A percentile compares a stretch with the other conserved stretches of the same genome.
Evolutionary conservation across 2,113 vertebrate species (phyloP).

Genomic region (Platichthys flesus): DNA sequence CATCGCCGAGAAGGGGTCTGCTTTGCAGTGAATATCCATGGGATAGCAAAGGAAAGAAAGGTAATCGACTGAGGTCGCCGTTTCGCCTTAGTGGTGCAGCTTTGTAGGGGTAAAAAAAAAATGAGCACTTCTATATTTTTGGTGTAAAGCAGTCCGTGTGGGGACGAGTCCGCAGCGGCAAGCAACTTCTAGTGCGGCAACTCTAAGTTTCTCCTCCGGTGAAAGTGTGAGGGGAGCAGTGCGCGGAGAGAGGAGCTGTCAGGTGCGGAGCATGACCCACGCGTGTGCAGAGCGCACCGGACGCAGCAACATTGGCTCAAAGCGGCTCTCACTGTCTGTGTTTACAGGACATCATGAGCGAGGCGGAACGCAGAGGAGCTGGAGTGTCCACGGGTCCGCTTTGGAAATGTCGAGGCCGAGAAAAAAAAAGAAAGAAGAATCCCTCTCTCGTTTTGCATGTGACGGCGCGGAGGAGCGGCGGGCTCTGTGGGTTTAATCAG

Average conservation of each 20-base stretch:
- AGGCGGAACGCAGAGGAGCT: conserved; percentile 13
- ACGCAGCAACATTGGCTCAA: conserved; percentile 71
- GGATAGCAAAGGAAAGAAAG: conserved; percentile 99
- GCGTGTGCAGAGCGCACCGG: conserved; percentile 74
- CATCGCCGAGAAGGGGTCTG: conserved; percentile 99
- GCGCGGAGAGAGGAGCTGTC: conserved; percentile 64
- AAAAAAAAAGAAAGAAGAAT: conserved; percentile 35
- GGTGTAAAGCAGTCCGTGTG: conserved; percentile 66
- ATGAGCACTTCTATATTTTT: conserved; percentile 38
- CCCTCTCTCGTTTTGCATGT: conserved; percentile 49
- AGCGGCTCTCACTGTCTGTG: conserved; percentile 65
- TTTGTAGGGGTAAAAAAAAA: conserved; percentile 84
- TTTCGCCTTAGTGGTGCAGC: conserved; percentile 96
- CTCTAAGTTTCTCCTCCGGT: conserved; percentile 72
- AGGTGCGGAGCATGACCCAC: conserved; percentile 83
- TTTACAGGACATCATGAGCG: conserved; percentile 76
- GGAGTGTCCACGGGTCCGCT: conserved; percentile 65
- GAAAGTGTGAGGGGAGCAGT: conserved; percentile 35
- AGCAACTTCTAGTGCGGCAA: conserved; percentile 68
- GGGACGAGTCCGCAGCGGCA: conserved; percentile 54
- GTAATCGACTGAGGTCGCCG: conserved; percentile 99
- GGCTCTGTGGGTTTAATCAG: conserved; percentile 74
- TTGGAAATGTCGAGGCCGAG: background rate
- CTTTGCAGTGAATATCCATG: conserved; percentile 99
- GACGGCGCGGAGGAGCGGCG: conserved; percentile 57